Evolutionary conservation across 2,113 vertebrate species (phyloP), one percentile per base, ranked within the genome.

Genomic region (Psephotus haematonotus): DNA sequence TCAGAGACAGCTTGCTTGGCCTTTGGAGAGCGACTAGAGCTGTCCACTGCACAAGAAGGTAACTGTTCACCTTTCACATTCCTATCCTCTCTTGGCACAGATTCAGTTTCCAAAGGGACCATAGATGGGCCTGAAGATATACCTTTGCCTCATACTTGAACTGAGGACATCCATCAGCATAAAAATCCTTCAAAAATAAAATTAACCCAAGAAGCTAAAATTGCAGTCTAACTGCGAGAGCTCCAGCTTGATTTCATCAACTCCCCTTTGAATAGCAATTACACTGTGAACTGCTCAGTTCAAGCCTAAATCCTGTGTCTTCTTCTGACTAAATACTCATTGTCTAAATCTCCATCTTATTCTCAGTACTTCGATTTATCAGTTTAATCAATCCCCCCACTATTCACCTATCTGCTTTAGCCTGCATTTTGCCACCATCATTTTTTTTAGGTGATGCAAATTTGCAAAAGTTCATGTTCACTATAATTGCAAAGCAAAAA

Each of bases 291-390:
- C 85, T 88, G 82, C 90, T 82, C 91, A 81, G 78, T 75, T 67
- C 93, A 78, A 94, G 52, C 22, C 78, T 78, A 92, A 88, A 87
- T 71, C 52, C 49, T 91, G 0, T 43, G 55, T 71, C 41, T 41
- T 78, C 68, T 85, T 82, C 67, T 84, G 91, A 89, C 85, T 87
- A 94, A 95, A 83, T 43, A 78, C 59, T 93, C 46, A 93, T 93
- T 41, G 4, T 65, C 53, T 87, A 93, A 93, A 92, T 63, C 86
- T 85, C 67, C 4, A 6, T 91, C 81, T 87, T 68, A 43, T 64
- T 92, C 52, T 86, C 49, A 79, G 63, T 91, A 91, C 43, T 86
- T 84, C 44, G 67, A 75, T 63, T 59, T 92, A 93, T 43, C 85
- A 90, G 81, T 82, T 92, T 89, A 91, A 94, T 93, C 37, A 85